Conservation (phyloP, 2,113 vertebrate species). For the Pithys albifrons region DNA sequence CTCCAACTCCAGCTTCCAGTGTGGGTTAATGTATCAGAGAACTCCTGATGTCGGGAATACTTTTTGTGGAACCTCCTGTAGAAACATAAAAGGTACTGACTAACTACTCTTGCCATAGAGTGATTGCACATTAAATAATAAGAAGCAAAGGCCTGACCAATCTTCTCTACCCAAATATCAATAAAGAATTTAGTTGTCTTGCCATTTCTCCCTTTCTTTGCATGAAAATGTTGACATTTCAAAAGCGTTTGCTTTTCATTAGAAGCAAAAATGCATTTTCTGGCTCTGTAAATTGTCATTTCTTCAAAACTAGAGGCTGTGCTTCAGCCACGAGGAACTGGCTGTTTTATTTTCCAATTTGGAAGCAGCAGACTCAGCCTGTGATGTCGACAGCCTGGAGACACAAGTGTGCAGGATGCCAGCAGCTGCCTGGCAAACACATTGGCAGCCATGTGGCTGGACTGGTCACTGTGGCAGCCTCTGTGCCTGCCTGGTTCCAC, state of each 20-base stretch:
- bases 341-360: neutral
- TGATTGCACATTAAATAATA: neutral
- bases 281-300: neutral
- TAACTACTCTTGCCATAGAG: neutral
- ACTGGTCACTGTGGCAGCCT: neutral
- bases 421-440: neutral
- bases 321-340: neutral
- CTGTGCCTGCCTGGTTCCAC: neutral
- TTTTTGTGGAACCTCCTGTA: neutral
- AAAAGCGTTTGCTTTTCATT: neutral
- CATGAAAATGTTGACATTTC: neutral
- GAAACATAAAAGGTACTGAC: rapidly evolving
- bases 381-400: neutral
- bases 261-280: neutral
- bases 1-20: neutral
- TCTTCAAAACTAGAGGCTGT: neutral
- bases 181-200: neutral
- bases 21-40: neutral
- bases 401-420: neutral
- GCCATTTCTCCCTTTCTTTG: neutral
- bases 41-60: neutral
- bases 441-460: neutral
- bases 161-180: neutral
- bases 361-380: neutral
- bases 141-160: neutral